Conservation (phyloP, 2,113 vertebrate genomes). For the Lepus americanus region DNA sequence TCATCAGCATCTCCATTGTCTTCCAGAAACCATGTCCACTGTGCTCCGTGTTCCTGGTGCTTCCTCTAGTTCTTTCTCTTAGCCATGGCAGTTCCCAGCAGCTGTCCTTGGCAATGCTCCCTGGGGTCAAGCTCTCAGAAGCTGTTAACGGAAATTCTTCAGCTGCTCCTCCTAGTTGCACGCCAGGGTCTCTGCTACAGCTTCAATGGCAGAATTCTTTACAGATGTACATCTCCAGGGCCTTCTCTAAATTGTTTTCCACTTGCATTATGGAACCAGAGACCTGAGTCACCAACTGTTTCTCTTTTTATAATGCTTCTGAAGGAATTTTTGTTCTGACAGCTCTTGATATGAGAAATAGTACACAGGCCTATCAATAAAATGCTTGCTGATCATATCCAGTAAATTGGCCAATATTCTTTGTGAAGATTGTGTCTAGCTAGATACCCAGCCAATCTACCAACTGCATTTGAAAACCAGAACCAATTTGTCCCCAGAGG, state of each 20-base stretch:
- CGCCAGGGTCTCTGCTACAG: neutral
- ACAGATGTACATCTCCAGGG: neutral
- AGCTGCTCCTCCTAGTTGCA: neutral
- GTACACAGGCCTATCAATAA: neutral
- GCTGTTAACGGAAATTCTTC: neutral
- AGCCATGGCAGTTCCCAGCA: neutral
- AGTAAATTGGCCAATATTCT: neutral
- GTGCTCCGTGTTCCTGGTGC: neutral
- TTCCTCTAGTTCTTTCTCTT: neutral
- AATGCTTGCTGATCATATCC: neutral
- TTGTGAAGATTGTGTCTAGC: neutral
- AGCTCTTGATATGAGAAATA: neutral
- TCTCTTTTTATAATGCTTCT: neutral
- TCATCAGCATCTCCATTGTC: neutral
- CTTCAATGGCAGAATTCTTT: neutral
- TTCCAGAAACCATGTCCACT: neutral
- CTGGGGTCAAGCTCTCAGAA: neutral
- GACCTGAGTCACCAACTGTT: neutral
- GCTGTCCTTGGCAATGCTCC: neutral
- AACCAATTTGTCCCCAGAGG: neutral
- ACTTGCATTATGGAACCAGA: neutral
- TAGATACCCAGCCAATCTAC: neutral
- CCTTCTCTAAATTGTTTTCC: neutral
- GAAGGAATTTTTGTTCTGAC: neutral
- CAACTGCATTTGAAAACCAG: neutral